Evolutionary conservation across 1,140 invertebrate species (phyloP), one percentile per base, ranked within the genome.

Genomic region (Bombus huntii): DNA sequence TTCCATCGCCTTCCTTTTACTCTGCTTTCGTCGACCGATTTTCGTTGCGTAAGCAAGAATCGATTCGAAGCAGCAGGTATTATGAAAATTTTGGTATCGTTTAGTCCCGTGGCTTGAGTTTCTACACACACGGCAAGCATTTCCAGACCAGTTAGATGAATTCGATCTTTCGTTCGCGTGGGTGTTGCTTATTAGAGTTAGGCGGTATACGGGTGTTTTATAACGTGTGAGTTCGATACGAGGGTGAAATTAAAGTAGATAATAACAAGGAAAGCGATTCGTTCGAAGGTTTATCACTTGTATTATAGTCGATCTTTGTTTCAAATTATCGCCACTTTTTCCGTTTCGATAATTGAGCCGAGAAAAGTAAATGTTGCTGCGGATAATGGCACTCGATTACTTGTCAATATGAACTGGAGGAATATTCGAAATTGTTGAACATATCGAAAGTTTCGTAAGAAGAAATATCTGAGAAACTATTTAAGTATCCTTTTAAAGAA

Each of bases 111-210:
- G 37, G 68, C 13, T 9, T 6, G 68, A 9, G 18, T 68, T 25
- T 39, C 25, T 70, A 66, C n/a, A 53, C 34, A 12, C 66, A 3
- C 3, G 22, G 18, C 18, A 25, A 68, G 22, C 0, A 39, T 70
- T 12, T 39, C 22, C 12, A 39, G 34, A 31, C 34, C 34, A 70
- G 68, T 70, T 70, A 18, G 18, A 22, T 25, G 66, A 66, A 66
- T 66, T 31, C n/a, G 18, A 37, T 68, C 66, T 68, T 37, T 22
- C 31, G 12, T 25, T 72, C 28, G 70, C 22, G 70, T 72, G 70
- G 70, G 70, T 72, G 70, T 39, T 42, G 39, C 70, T 42, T 72
- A 72, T 72, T 72, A 72, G 25, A 72, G 70, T 72, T 72, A 25
- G 28, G 3, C 3, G 22, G 28, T 39, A 72, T n/a, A n/a, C 8